Evolutionary conservation across 35 echinoderm and acorn worm species (phyloP).

Genomic region (Apostichopus japonicus): DNA sequence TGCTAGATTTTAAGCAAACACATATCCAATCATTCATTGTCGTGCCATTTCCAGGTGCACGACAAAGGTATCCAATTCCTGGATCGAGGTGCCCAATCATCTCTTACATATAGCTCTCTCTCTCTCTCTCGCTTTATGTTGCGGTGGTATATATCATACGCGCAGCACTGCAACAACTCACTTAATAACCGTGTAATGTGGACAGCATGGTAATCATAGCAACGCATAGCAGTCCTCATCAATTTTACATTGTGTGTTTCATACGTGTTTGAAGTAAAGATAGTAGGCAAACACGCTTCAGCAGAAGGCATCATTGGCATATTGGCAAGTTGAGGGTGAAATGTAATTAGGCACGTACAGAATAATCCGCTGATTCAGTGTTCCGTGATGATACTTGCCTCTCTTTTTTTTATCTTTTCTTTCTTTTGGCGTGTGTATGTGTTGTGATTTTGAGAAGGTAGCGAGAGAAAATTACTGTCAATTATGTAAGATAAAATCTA

Average conservation of each 20-base stretch:
- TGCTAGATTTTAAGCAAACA: slow-evolving; percentile 11
- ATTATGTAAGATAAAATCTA: no score
- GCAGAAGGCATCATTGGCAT: slow-evolving; percentile 33
- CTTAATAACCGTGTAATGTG: slow-evolving; percentile 8
- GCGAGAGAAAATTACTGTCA: no score
- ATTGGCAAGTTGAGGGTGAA: slow-evolving; percentile 48
- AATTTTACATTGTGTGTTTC: slow-evolving; percentile 37
- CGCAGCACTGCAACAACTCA: background rate
- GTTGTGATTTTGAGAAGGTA: no score
- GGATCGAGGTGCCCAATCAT: background rate
- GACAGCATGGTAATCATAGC: slow-evolving; percentile 10
- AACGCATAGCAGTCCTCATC: slow-evolving; percentile 22
- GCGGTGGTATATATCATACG: no score
- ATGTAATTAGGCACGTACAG: slow-evolving; percentile 41
- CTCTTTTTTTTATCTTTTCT: background rate
- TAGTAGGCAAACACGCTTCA: slow-evolving; percentile 7
- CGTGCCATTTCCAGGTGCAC: slow-evolving; percentile 36
- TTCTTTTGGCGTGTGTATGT: background rate
- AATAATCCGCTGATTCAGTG: slow-evolving; percentile 2
- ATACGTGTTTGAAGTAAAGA: background rate
- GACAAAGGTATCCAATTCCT: background rate
- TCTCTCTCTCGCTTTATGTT: background rate
- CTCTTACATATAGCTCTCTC: background rate
- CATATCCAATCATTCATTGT: slow-evolving; percentile 18
- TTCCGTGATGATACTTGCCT: background rate